Evolutionary conservation across 2,797 vertebrate genomes (phyloP), one percentile per base, ranked within the genome.

Genomic region (Momotus momota): DNA sequence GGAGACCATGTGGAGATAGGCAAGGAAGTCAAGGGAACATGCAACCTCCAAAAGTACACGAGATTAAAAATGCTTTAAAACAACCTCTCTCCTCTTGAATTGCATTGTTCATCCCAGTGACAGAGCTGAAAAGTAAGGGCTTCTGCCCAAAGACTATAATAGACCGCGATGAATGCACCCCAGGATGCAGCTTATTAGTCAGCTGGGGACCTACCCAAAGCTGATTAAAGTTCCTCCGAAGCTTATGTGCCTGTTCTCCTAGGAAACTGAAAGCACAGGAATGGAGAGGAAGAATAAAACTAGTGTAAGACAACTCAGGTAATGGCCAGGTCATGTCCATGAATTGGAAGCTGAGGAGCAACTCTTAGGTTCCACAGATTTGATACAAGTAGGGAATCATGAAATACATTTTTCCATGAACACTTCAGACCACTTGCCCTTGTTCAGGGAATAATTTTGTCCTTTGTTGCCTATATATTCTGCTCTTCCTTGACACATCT

Each of bases 381-480:
- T 75, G 69, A 16, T 17, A 79, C 0, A 1, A 88, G 31, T 17
- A 64, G 41, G 25, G 77, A 96, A 83, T 21, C 22, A 41, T 55
- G 17, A 26, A 7, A 15, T 46, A 15, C 2, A 43, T 80, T 90
- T 81, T 89, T 88, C 60, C 33, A 72, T 43, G 14, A 94, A 65
- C 54, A 52, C 35, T 93, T 92, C 80, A 94, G 25, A 86, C 16
- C 46, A 66, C 81, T 94, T 84, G 21, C 45, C 64, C 31, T 93
- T 91, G 23, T 79, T 90, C 52, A 60, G 12, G 2, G 2, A 80
- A 66, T 26, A 83, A 12, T 64, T 92, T 91, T 67, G 27, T 64
- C 43, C 57, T 75, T 74, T 48, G 31, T 7, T 79, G 43, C 23
- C 25, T 12, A 2, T 29, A 64, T 52, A 52, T 74, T 64, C 45